phyloP scores from a whole-genome alignment of 2,113 vertebrate genomes.

The Xenopus tropicalis region DNA sequence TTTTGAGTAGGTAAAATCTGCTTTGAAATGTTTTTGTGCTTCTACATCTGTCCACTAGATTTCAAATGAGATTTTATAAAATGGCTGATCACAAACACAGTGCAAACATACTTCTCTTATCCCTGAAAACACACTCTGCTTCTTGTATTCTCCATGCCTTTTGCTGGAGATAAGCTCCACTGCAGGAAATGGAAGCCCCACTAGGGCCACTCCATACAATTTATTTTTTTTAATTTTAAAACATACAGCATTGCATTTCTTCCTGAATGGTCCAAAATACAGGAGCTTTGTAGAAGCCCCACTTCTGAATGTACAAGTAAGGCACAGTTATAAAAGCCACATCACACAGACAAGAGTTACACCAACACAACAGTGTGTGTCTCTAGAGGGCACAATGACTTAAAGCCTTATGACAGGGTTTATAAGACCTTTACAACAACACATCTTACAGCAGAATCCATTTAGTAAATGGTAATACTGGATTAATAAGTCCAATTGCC shows the following conservation, averaged over 20 bases:
- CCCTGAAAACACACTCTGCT: not conserved
- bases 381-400: too few species aligned
- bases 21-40: too few species aligned
- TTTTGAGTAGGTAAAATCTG: too few species aligned
- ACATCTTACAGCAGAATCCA: too few species aligned
- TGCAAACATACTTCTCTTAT: not conserved
- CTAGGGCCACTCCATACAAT: not conserved
- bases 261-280: constrained; percentile 57
- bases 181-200: constrained; percentile 20
- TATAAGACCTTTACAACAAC: too few species aligned
- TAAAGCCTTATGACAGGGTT: too few species aligned
- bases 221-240: constrained; percentile 3
- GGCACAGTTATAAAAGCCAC: constrained; percentile 80
- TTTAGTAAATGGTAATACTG: too few species aligned
- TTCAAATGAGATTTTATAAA: too few species aligned
- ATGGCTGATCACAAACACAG: too few species aligned
- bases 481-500: too few species aligned
- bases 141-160: constrained; percentile 1
- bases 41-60: too few species aligned
- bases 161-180: constrained; percentile 3
- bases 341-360: constrained; percentile 56
- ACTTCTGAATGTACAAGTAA: constrained; percentile 75
- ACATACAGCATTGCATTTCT: constrained; percentile 40
- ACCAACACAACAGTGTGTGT: too few species aligned
- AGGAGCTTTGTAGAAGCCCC: constrained; percentile 17